phyloP scores from a whole-genome alignment of 1,140 invertebrate species.

The Heliconius nattereri region DNA sequence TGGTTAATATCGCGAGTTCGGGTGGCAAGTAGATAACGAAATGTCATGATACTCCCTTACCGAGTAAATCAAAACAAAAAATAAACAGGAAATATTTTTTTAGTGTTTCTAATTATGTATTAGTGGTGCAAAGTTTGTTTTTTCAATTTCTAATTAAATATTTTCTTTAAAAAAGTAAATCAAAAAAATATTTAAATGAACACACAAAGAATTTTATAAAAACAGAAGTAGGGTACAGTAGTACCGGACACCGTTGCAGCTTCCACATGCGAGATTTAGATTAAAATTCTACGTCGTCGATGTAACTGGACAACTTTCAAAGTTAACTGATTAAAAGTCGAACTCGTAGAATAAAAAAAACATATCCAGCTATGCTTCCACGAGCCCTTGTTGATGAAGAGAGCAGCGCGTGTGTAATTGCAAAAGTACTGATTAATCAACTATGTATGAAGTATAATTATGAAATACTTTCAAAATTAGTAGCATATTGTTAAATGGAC shows the following conservation, averaged over 20 bases:
- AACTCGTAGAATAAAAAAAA: conserved; percentile 46
- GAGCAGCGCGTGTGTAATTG: neutral
- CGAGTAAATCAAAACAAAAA: too few species aligned
- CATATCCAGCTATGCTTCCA: conserved; percentile 22
- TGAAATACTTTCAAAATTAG: neutral
- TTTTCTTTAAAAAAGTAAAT: too few species aligned
- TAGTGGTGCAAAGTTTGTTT: too few species aligned
- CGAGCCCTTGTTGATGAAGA: conserved; percentile 42
- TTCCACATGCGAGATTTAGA: conserved; percentile 46
- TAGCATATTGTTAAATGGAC: too few species aligned
- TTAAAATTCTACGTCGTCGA: conserved; percentile 58
- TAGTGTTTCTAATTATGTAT: too few species aligned
- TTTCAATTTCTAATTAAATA: too few species aligned
- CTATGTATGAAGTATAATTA: neutral
- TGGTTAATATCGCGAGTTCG: too few species aligned
- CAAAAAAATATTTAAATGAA: too few species aligned
- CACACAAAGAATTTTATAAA: neutral
- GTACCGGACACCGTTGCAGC: neutral
- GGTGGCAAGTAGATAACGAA: too few species aligned
- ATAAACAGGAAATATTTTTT: too few species aligned
- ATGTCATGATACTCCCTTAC: too few species aligned
- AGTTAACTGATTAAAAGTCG: conserved; percentile 67
- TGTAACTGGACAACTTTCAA: conserved; percentile 59
- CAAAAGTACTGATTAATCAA: neutral
- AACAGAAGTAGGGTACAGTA: neutral